These are phyloP conservation scores for Myripristis jacobus DNA, from an alignment of 2,797 vertebrate species.

Conservation along the genomic window DNA sequence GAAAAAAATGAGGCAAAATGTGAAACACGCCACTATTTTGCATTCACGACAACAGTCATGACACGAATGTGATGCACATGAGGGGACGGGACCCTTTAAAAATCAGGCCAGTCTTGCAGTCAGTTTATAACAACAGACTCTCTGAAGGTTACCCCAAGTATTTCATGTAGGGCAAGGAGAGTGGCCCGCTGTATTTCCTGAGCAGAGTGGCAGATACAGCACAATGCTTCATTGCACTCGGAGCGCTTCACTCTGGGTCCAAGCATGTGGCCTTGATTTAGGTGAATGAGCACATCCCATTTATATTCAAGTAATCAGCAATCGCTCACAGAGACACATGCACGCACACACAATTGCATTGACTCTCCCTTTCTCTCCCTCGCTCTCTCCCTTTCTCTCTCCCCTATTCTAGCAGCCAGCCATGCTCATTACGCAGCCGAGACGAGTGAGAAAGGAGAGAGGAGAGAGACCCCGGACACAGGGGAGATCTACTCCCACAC, in stretches of 20 bases:
- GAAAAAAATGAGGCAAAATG: not conserved
- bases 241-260: slow-evolving; percentile 62
- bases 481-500: slow-evolving; percentile 69
- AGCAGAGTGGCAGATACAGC: slow-evolving; percentile 74
- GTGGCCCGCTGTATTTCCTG: slow-evolving; percentile 57
- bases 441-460: slow-evolving; percentile 50
- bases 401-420: slow-evolving; percentile 39
- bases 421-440: slow-evolving; percentile 69
- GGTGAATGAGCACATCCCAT: slow-evolving; percentile 78
- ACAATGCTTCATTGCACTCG: slow-evolving; percentile 65
- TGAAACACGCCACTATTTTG: not conserved
- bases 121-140: slow-evolving; percentile 54
- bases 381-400: slow-evolving; percentile 28
- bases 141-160: slow-evolving; percentile 69
- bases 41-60: not conserved
- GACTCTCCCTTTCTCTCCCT: slow-evolving; percentile 33
- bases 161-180: slow-evolving; percentile 61
- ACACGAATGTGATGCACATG: not conserved
- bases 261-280: slow-evolving; percentile 82
- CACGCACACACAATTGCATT: slow-evolving; percentile 41
- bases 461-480: slow-evolving; percentile 58
- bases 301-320: slow-evolving; percentile 78
- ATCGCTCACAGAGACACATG: slow-evolving; percentile 69
- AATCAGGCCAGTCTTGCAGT: slow-evolving; percentile 51
- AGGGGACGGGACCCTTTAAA: slow-evolving; percentile 15